Percentiles rank a stretch among this genome's conserved stretches.
phyloP scores from a whole-genome alignment of 2,113 vertebrate species.

The Narcine bancroftii region DNA sequence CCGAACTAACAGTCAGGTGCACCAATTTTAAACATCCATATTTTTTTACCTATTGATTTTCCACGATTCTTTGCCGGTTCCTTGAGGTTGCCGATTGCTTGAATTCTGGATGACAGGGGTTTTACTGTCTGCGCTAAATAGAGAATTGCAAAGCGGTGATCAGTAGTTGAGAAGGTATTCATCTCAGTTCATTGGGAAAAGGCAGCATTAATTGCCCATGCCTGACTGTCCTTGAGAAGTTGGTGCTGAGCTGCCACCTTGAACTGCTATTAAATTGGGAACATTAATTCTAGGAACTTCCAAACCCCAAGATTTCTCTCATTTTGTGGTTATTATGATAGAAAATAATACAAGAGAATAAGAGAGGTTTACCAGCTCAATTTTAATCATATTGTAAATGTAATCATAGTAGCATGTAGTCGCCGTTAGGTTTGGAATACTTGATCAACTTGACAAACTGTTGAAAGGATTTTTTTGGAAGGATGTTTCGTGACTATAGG shows the following conservation, averaged over 20 bases:
- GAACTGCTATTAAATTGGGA: background rate
- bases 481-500: background rate
- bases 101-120: too few relatives aligned
- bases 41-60: too few relatives aligned
- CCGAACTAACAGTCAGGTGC: too few relatives aligned
- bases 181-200: too few relatives aligned
- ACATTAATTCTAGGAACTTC: background rate
- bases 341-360: background rate
- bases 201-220: too few relatives aligned
- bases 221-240: too few relatives aligned
- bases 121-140: background rate
- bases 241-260: too few relatives aligned
- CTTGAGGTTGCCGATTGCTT: too few relatives aligned
- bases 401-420: background rate
- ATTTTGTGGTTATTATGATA: background rate
- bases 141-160: background rate
- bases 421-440: background rate
- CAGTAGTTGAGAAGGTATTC: background rate
- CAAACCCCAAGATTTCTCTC: background rate
- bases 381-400: background rate
- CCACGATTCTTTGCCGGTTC: too few relatives aligned
- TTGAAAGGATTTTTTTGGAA: background rate
- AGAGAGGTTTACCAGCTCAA: background rate
- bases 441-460: background rate
- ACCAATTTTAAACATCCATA: too few relatives aligned